Evolutionary conservation across 2,888 invertebrate genomes (phyloP).

Genomic region (Apoderus coryli): DNA sequence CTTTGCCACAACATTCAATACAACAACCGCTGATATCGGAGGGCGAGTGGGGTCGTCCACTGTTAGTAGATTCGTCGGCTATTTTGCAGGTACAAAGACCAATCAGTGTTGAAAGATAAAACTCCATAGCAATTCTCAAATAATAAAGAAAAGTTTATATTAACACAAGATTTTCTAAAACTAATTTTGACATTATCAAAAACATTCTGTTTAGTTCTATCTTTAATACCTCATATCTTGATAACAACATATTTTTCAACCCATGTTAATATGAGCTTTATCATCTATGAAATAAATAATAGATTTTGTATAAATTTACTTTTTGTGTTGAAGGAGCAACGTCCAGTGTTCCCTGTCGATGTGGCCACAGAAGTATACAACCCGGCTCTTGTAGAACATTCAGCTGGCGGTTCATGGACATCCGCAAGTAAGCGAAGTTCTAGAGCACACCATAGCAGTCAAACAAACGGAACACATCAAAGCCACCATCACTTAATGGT

Average conservation of each 20-base stretch:
- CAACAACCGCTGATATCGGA: conserved; percentile 46
- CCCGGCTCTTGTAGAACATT: conserved; percentile 38
- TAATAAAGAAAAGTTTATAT: too few relatives aligned
- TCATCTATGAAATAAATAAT: too few relatives aligned
- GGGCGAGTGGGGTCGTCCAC: conserved; percentile 56
- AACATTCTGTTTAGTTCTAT: too few relatives aligned
- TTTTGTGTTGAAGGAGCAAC: conserved; percentile 21
- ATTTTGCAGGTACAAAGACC: conserved; percentile 49
- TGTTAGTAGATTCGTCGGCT: conserved; percentile 62
- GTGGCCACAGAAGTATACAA: conserved; percentile 42
- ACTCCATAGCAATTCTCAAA: too few relatives aligned
- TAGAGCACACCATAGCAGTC: conserved; percentile 47
- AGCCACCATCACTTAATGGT: conserved; percentile 30
- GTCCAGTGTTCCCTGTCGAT: conserved; percentile 37
- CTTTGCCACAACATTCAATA: conserved; percentile 47
- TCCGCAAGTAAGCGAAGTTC: conserved; percentile 33
- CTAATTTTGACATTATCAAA: too few relatives aligned
- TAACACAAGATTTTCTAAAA: too few relatives aligned
- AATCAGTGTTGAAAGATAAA: too few relatives aligned
- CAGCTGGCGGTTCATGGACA: conserved; percentile 30
- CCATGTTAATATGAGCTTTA: too few relatives aligned
- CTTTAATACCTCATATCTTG: too few relatives aligned
- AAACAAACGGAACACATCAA: conserved; percentile 40
- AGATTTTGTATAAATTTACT: conserved; percentile 2
- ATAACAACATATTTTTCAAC: too few relatives aligned